phyloP scores from a whole-genome alignment of 2,797 vertebrate genomes.

The Argentina silus region DNA sequence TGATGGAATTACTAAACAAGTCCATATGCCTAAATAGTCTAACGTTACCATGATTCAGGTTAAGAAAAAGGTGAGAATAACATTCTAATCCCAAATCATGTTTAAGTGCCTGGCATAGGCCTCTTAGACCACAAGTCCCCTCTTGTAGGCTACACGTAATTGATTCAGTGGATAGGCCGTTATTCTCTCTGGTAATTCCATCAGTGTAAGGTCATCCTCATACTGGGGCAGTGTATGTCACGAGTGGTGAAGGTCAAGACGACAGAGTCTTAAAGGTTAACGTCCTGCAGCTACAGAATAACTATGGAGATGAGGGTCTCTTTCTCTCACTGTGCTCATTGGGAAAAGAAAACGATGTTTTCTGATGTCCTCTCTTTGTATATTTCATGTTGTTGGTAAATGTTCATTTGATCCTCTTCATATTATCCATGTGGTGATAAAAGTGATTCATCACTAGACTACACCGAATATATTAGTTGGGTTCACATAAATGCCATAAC shows the following conservation, averaged over 20 bases:
- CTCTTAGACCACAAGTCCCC: background rate
- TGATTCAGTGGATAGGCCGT: background rate
- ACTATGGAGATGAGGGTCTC: background rate
- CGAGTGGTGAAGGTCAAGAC: background rate
- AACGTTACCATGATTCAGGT: background rate
- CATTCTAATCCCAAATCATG: background rate
- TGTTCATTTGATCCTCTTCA: background rate
- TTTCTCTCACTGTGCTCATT: background rate
- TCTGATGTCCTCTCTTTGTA: no score
- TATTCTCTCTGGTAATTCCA: background rate
- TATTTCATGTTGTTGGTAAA: background rate
- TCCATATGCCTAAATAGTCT: background rate
- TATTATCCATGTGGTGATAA: background rate
- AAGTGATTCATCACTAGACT: no score
- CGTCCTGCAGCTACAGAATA: slow-evolving; percentile 1
- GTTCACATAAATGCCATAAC: no score
- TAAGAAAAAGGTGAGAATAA: background rate
- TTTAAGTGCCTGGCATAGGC: background rate
- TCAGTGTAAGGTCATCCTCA: slow-evolving; percentile 1
- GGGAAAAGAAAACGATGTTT: background rate
- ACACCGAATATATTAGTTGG: no score
- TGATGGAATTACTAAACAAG: background rate
- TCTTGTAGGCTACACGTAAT: background rate
- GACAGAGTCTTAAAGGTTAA: slow-evolving; percentile 7
- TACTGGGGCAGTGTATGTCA: slow-evolving; percentile 4